phyloP scores from a whole-genome alignment of 2,797 vertebrate genomes.

The Apodemus agrarius region DNA sequence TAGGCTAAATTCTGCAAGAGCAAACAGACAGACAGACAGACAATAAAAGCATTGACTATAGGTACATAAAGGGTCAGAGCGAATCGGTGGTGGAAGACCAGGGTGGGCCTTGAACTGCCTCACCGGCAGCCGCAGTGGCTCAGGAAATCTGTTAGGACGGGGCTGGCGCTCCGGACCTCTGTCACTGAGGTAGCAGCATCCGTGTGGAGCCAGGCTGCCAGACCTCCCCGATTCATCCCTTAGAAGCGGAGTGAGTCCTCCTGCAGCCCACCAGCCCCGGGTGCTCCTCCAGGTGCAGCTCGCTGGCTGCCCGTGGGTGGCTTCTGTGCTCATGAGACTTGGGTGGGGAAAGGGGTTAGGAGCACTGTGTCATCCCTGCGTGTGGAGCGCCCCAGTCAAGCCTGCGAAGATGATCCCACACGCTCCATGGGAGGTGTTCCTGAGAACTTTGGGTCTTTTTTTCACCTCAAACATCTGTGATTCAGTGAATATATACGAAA shows the following conservation, averaged over 20 bases:
- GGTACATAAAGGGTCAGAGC: too few relatives aligned
- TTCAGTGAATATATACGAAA: slow-evolving; percentile 68
- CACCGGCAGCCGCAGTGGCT: accelerated
- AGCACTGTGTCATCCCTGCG: neutral
- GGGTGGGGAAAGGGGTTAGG: neutral
- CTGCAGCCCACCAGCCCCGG: accelerated
- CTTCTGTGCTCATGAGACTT: neutral
- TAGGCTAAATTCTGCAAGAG: slow-evolving; percentile 97
- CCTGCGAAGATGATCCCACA: slow-evolving; percentile 48
- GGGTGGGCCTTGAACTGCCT: neutral
- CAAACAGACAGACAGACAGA: neutral
- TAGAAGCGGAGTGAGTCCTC: neutral
- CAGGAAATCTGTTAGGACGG: neutral
- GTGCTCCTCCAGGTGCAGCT: neutral
- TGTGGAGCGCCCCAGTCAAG: neutral
- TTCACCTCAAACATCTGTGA: slow-evolving; percentile 75
- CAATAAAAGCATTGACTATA: slow-evolving; percentile 25
- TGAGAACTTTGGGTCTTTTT: slow-evolving; percentile 39
- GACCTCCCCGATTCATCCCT: neutral
- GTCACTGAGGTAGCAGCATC: neutral
- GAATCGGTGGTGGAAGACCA: neutral
- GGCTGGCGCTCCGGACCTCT: neutral
- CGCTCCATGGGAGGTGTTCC: neutral
- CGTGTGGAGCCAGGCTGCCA: neutral
- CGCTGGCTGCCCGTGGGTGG: neutral